Conservation (phyloP, 2,888 invertebrate species). For the Gymnocheta viridis region DNA sequence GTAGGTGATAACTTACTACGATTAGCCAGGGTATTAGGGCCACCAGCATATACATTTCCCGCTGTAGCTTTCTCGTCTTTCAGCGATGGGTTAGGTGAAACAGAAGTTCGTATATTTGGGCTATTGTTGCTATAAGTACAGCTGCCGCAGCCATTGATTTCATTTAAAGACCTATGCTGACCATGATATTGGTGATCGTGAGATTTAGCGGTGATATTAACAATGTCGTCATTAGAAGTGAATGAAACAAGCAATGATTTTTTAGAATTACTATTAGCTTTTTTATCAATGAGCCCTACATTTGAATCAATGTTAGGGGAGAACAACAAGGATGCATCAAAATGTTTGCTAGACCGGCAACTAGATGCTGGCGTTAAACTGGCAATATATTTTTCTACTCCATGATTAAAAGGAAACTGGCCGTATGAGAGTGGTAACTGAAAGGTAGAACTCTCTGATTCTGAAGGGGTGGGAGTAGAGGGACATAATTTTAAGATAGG, state of each 20-base stretch:
- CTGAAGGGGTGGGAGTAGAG: constrained; percentile 79
- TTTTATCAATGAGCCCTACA: constrained; percentile 60
- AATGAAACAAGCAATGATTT: constrained; percentile 82
- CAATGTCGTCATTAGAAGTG: constrained; percentile 73
- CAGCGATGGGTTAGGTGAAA: constrained; percentile 74
- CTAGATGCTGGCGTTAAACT: constrained; percentile 16
- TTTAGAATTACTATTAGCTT: constrained; percentile 76
- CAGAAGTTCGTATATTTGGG: constrained; percentile 74
- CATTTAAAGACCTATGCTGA: constrained; percentile 78
- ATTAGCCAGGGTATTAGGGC: constrained; percentile 76
- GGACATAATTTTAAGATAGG: constrained; percentile 78
- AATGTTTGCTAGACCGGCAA: constrained; percentile 65
- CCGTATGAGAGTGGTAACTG: constrained; percentile 13
- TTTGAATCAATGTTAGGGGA: constrained; percentile 53
- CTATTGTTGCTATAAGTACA: constrained; percentile 75
- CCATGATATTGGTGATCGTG: constrained; percentile 71
- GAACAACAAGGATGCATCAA: constrained; percentile 39
- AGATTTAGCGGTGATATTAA: constrained; percentile 71
- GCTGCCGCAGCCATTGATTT: constrained; percentile 73
- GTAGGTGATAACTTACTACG: constrained; percentile 83
- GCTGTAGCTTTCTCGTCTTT: constrained; percentile 40
- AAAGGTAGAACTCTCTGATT: constrained; percentile 75
- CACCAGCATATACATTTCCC: constrained; percentile 71
- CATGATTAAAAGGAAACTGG: constrained; percentile 26
- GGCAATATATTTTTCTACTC: background rate